Base-by-base conservation (phyloP, 1,140 invertebrate species). In the Nylanderia fulva region DNA sequence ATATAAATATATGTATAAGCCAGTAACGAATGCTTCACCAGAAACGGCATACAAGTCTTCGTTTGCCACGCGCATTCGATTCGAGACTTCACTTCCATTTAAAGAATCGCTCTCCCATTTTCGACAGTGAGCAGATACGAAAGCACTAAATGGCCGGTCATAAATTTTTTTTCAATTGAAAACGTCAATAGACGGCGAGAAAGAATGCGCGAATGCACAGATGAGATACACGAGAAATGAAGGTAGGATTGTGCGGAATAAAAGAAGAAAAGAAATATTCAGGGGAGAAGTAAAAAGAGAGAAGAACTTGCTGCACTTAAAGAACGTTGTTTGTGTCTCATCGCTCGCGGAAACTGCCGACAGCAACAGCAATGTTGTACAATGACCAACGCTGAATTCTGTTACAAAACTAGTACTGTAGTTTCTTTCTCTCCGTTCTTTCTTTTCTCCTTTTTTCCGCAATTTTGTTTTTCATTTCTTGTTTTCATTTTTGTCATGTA, bases 301-400 rank as follows among this genome's bases (percentile, higher is more conserved):
- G 68, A 54, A 45, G 54, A 54, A 48, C 69, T 79, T 54, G 66
- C 60, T 84, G 56, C 24, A 64, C 61, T 63, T 42, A 58, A n/a
- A 68, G n/a, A 76, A 77, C 36, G 0, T 77, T 72, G 76, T 75
- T 82, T 80, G 87, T 77, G 71, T 76, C 83, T 85, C 75, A 82
- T 88, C 82, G 86, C 82, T 39, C 61, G 21, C 63, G 39, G 72
- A 42, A 88, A 88, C 68, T 66, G 68, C 52, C 36, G 36, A 54
- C 56, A 72, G 79, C 66, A 84, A 69, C 72, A 89, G 69, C 18
- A 8, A 79, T 72, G 54, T 83, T 74, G 29, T 42, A 72, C 29
- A 24, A 58, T 60, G 66, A 79, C 71, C 36, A 74, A 82, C 76
- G 36, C 83, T 89, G 56, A 72, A 56, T 88, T 29, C 60, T 63